Base-by-base conservation (phyloP, 35 echinoderm and acorn worm genomes). In the Amphiura filiformis region DNA sequence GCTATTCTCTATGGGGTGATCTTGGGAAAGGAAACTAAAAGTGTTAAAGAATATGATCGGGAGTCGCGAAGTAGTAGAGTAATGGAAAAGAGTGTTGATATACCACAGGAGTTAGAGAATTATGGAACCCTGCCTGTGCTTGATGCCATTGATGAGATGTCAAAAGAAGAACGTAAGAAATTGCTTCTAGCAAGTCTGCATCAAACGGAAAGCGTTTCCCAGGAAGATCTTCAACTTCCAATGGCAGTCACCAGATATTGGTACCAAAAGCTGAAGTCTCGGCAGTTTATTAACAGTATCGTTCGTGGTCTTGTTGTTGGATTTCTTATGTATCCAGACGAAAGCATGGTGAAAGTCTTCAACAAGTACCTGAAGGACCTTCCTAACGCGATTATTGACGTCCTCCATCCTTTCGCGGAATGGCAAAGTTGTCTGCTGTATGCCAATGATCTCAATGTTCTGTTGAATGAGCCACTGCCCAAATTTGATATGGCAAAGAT, bases 391-490 rank as follows among this genome's bases (percentile, higher is more conserved):
- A 56, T 40, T 61, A 56, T 76, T 23, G 87, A 93, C 39, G 18
- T 79, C 12, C 38, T 80, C 23, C 92, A 93, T 44, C 30, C 80
- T 33, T 89, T 80, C 37, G 81, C 86, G 23, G 81, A 93, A 39
- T 93, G 87, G 87, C 52, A 89, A 13, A 34, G 82, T 30, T 93
- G 86, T 30, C 15, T 75, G 0, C 49, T 82, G 42, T 38, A 44
- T 37, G 82, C 87, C 32, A 52, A 84, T 35, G 75, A 86, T 32
- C 52, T 93, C 77, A 93, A 89, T 39, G 87, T 34, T 0, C 28
- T 89, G 39, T 79, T 93, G 2, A 37, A 85, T 32, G 7, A 35
- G 0, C 87, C 88, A 4, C 39, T 89, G 38, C 87, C 87, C 4
- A 41, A 75, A 35, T 70, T 70, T 70, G 61, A 70, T 23, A n/a